Evolutionary conservation across 1,140 invertebrate species (phyloP).

Genomic region (Steinernema khuongi): DNA sequence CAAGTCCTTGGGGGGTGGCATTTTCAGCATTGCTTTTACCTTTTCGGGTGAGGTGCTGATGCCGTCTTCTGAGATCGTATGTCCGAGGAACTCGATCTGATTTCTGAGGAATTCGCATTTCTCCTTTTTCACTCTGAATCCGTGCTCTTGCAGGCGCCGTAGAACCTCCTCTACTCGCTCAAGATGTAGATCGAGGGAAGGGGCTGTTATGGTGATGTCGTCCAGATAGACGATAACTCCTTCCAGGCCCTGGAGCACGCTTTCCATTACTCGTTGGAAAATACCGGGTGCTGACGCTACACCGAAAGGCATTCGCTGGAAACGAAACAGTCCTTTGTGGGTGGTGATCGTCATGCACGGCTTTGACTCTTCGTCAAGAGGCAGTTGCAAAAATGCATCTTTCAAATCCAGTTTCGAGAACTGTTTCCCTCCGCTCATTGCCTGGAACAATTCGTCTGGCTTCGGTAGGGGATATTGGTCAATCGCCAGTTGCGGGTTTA

Average conservation of each 20-base stretch:
- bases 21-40: constrained; percentile 20
- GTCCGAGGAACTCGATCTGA: constrained; percentile 25
- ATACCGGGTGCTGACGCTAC: constrained; percentile 61
- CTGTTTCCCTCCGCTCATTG: constrained; percentile 38
- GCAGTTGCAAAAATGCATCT: constrained; percentile 44
- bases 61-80: constrained; percentile 23
- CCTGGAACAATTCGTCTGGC: constrained; percentile 49
- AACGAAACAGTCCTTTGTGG: constrained; percentile 38
- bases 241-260: constrained; percentile 53
- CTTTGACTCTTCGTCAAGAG: constrained; percentile 43
- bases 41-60: constrained; percentile 26
- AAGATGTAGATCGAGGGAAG: constrained; percentile 18
- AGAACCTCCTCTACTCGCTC: constrained; percentile 11
- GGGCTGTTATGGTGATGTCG: constrained; percentile 34
- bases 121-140: constrained; percentile 21
- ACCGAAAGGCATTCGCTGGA: constrained; percentile 60
- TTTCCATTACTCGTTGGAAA: constrained; percentile 63
- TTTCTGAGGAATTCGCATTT: constrained; percentile 23
- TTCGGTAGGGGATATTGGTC: constrained; percentile 46
- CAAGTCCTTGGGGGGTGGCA: constrained; percentile 35
- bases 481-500: constrained; percentile 45
- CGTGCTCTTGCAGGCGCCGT: constrained; percentile 16
- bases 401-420: constrained; percentile 54
- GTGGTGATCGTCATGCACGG: constrained; percentile 37
- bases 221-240: constrained; percentile 44